phyloP scores from a whole-genome alignment of 64 coral and sea anemone species.

The Stichodactyla mertensii region DNA sequence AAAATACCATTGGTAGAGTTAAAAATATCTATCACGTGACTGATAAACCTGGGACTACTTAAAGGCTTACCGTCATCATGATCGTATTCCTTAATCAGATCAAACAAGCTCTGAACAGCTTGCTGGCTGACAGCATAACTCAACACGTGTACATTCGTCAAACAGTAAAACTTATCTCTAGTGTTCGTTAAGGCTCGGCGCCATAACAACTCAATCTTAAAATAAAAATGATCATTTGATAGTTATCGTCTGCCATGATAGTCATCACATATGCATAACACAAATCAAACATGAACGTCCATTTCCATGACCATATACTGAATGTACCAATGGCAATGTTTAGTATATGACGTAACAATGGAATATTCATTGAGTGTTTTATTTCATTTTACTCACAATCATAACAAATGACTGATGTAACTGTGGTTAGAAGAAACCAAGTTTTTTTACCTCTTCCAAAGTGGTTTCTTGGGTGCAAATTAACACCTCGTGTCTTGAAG shows the following conservation, averaged over 20 bases:
- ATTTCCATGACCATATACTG: too few species aligned
- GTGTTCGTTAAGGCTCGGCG: slow-evolving; percentile 59
- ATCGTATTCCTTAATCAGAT: slow-evolving; percentile 27
- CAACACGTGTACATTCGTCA: slow-evolving; percentile 57
- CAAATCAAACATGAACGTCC: too few species aligned
- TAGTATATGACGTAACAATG: too few species aligned
- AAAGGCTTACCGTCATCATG: slow-evolving; percentile 37
- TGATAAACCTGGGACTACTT: too few species aligned
- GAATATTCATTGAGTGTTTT: too few species aligned
- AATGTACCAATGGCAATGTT: too few species aligned
- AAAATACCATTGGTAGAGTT: background rate
- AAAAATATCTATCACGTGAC: background rate
- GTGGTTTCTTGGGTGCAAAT: slow-evolving; percentile 44
- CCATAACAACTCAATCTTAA: slow-evolving; percentile 70
- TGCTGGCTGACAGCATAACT: slow-evolving; percentile 62
- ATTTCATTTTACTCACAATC: too few species aligned
- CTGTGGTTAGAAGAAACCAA: background rate
- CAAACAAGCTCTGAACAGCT: slow-evolving; percentile 34
- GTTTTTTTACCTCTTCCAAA: slow-evolving; percentile 38
- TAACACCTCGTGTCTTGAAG: slow-evolving; percentile 34
- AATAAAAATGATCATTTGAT: background rate
- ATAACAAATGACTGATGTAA: background rate
- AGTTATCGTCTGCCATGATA: background rate
- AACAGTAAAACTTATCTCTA: slow-evolving; percentile 48
- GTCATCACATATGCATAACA: too few species aligned